Conservation (phyloP, 2,888 invertebrate species). For the Drosophila maculinotata region DNA sequence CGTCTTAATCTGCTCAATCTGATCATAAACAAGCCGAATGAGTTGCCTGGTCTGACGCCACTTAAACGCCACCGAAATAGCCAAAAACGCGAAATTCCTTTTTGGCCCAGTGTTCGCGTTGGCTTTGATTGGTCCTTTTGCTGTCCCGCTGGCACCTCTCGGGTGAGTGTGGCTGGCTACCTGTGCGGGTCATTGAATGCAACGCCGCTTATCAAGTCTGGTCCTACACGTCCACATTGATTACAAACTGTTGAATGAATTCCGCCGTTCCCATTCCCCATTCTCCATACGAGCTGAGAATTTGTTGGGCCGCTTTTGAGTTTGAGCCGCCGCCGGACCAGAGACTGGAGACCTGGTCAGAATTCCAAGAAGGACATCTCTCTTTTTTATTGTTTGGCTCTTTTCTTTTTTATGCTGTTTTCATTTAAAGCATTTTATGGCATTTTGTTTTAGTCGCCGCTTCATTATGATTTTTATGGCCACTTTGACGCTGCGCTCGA, state of each 20-base stretch:
- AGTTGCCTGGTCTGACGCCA: conserved; percentile 58
- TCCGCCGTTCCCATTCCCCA: conserved; percentile 45
- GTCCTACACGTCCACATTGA: conserved; percentile 64
- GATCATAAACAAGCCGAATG: conserved; percentile 60
- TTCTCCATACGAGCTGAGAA: conserved; percentile 42
- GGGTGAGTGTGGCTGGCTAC: conserved; percentile 27
- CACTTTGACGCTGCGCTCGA: conserved; percentile 63
- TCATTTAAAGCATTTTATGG: conserved; percentile 77
- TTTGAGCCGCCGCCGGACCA: conserved; percentile 42
- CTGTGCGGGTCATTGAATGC: conserved; percentile 73
- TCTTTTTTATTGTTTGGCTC: conserved; percentile 35
- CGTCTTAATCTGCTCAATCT: conserved; percentile 47
- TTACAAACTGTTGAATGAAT: conserved; percentile 80
- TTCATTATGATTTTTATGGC: conserved; percentile 81
- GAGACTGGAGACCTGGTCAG: conserved; percentile 45
- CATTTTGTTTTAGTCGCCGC: conserved; percentile 78
- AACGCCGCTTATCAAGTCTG: conserved; percentile 54
- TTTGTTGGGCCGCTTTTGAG: conserved; percentile 44
- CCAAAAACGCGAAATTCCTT: conserved; percentile 57
- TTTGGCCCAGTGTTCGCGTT: conserved; percentile 19
- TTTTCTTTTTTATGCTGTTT: conserved; percentile 63
- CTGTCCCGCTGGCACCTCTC: conserved; percentile 18
- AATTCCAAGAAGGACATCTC: conserved; percentile 77
- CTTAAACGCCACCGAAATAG: conserved; percentile 70
- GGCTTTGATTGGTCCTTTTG: conserved; percentile 2